Evolutionary conservation across 2,797 vertebrate species (phyloP), one percentile per base, ranked within the genome.

Genomic region (Gambusia yucatana): DNA sequence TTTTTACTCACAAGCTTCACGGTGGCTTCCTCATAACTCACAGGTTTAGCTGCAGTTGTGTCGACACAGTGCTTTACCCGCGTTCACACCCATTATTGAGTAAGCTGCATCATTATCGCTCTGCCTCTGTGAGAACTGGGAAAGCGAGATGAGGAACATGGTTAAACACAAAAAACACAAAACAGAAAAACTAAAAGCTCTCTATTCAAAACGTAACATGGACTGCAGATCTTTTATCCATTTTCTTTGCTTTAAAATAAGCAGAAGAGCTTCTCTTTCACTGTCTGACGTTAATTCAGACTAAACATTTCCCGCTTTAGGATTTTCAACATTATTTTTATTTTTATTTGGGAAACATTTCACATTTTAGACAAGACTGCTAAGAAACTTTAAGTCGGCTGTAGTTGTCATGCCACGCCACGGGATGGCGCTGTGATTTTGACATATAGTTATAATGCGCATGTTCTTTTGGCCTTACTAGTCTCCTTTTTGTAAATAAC

Each of bases 41-140:
- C 74, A 70, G 79, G 73, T 85, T 87, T 52, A 22, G 47, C 76
- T 84, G 78, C 82, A 77, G 75, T 77, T 79, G 33, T 88, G 30
- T 69, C 16, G 65, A n/a, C 65, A 44, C 65, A 43, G 41, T 0
- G 44, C 71, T 72, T 33, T 33, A 11, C 28, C 22, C 10, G 39
- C 39, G 89, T 92, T 95, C 94, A 94, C 93, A 91, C 93, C 87
- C 90, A 73, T 82, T 80, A 79, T 72, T 89, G 76, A 83, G 86
- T 88, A 88, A 93, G 90, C 92, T 92, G 47, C 41, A 72, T 89
- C 91, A 83, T 93, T 95, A 95, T 93, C 91, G 85, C 87, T 81
- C 88, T 87, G 73, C 20, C 20, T 87, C 84, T 93, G 89, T 84
- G 89, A 84, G 81, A 87, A 83, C 80, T 50, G 78, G 46, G 79